Evolutionary conservation across 1,140 invertebrate genomes (phyloP).

Genomic region (Drosophila gunungcola): DNA sequence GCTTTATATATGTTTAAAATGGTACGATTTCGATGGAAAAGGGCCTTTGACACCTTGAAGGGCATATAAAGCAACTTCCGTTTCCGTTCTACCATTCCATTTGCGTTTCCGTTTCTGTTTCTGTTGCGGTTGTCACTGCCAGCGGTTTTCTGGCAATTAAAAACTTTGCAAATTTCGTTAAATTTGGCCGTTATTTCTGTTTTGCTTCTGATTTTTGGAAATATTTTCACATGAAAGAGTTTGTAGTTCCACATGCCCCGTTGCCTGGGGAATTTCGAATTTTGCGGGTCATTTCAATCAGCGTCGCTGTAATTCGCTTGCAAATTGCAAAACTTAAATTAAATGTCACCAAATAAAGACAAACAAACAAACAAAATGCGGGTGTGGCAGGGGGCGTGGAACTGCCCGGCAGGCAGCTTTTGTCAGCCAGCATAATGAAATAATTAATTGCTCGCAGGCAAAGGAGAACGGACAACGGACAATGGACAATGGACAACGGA

Average conservation of each 20-base stretch:
- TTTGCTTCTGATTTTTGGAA: conserved; percentile 19
- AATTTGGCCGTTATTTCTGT: conserved; percentile 23
- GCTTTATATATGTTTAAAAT: background rate
- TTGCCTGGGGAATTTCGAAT: conserved; percentile 3
- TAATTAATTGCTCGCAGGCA: conserved; percentile 66
- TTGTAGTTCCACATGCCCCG: conserved; percentile 2
- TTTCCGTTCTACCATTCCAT: background rate
- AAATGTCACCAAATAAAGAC: conserved; percentile 64
- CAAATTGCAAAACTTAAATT: conserved; percentile 80
- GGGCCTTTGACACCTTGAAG: background rate
- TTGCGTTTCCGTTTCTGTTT: conserved; percentile 2
- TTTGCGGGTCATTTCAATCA: conserved; percentile 61
- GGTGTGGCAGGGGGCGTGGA: background rate
- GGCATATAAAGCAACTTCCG: conserved; percentile 17
- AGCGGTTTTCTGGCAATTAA: conserved; percentile 79
- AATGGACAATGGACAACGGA: conserved; percentile 22
- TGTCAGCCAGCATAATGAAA: conserved; percentile 59
- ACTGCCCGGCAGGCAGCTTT: conserved; percentile 47
- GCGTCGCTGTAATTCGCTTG: conserved; percentile 56
- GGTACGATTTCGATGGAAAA: background rate
- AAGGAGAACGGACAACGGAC: conserved; percentile 24
- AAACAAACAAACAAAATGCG: conserved; percentile 2
- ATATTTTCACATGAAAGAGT: conserved; percentile 31
- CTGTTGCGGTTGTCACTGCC: conserved; percentile 67
- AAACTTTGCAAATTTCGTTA: conserved; percentile 68